phyloP scores from a whole-genome alignment of 2,888 invertebrate species.

The Cephus runcator region DNA sequence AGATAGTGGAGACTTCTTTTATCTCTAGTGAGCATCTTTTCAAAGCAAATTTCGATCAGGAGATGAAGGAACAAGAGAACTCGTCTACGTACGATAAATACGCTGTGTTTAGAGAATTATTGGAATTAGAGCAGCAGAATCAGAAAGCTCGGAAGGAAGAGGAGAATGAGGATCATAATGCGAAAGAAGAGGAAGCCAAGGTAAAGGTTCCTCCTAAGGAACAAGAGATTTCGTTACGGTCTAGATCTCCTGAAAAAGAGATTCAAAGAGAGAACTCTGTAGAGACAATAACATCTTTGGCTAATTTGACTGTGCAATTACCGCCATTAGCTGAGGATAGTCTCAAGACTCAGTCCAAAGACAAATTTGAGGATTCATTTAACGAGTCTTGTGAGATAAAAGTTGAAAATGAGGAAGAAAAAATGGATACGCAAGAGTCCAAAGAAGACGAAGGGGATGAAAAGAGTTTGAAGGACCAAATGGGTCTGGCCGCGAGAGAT shows the following conservation, averaged over 20 bases:
- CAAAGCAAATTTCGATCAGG: conserved; percentile 75
- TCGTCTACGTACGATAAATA: conserved; percentile 79
- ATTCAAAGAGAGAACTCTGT: conserved; percentile 34
- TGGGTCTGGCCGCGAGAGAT: not conserved
- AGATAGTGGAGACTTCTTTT: conserved; percentile 46
- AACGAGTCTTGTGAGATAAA: conserved; percentile 1
- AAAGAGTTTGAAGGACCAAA: conserved; percentile 30
- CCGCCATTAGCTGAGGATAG: conserved; percentile 34
- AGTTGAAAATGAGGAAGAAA: conserved; percentile 13
- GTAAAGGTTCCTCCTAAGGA: conserved; percentile 61
- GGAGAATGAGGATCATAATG: conserved; percentile 58
- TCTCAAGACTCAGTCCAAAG: not conserved
- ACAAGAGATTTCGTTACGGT: conserved; percentile 16
- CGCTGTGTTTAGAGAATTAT: conserved; percentile 85
- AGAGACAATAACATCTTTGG: conserved; percentile 48
- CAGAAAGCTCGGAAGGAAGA: conserved; percentile 57
- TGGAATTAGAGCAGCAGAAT: conserved; percentile 74
- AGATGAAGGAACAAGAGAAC: conserved; percentile 64
- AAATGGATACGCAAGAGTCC: conserved; percentile 14
- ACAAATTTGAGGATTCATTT: not conserved
- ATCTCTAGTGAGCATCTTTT: conserved; percentile 67
- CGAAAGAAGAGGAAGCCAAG: conserved; percentile 38
- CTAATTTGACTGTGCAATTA: conserved; percentile 47
- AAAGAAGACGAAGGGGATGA: conserved; percentile 3
- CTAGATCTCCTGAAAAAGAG: conserved; percentile 27